Base-by-base conservation (phyloP, 2,888 invertebrate genomes). In the Phaedon cochleariae region DNA sequence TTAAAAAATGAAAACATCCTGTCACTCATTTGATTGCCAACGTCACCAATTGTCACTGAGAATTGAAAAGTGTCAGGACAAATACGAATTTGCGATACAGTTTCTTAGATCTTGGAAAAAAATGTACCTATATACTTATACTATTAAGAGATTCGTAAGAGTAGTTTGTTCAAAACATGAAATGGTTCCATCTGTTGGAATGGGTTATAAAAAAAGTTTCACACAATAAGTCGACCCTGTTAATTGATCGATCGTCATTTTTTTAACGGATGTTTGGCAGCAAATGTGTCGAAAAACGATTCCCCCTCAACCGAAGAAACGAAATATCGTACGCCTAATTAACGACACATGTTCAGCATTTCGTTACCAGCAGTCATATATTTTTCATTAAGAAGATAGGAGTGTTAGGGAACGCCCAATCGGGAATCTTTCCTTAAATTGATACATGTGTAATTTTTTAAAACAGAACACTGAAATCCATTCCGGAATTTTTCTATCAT, bases 241-340 rank as follows among this genome's bases (percentile, higher is more conserved):
- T 68, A 72, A 72, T 72, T 72, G 73, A 74, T 71, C 67, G 68
- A 68, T 75, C 71, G 69, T 73, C 73, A 65, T 15, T 15, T 67
- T 64, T 64, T 68, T 69, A 75, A 77, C 77, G 79, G 78, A 76
- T 77, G 77, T 76, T 76, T 78, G 71, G 73, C 63, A 71, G 65
- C 71, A 70, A 78, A 79, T 77, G 79, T 80, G 73, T 77, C 79
- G n/a, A 41, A 41, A 41, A 41, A 41, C 15, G 4, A 15, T 41
- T 41, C 41, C 15, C 41, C 41, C 41, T n/a, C 15, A 15, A 15
- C 15, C 3, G 41, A 41, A 41, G 41, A 2, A 41, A 41, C 41
- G 41, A 41, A 73, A 76, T 76, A 76, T 77, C 74, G 70, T 74
- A 74, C 67, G 76, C 75, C 72, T 76, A 76, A 76, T 76, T 76